Base-by-base conservation (phyloP, 2,797 vertebrate genomes). In the Phoebastria nigripes region DNA sequence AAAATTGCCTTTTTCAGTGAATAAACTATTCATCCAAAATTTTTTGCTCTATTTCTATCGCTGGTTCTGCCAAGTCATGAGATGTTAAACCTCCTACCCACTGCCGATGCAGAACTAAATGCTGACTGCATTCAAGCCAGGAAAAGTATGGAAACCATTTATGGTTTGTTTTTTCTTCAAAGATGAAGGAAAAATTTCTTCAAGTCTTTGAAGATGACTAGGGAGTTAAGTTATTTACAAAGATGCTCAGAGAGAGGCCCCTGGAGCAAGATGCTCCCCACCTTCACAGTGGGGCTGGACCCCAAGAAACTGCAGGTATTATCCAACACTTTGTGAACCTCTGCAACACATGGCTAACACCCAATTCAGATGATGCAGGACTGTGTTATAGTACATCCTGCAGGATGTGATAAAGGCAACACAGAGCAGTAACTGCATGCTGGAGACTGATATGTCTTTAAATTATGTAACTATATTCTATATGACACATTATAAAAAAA, bases 11-110 rank as follows among this genome's bases (percentile, higher is more conserved):
- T 58, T 76, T 84, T 78, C 44, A 51, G 51, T 69, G 52, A 93
- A 91, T 88, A 93, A 94, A 90, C 54, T 62, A 76, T 83, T 93
- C 19, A 81, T 90, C 58, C 24, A 74, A 44, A 58, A 6, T 35
- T 82, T 93, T 88, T 82, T 84, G 41, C 33, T 91, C 87, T 62
- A 41, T 82, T 91, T 93, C 70, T 94, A 12, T 73, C 2, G 1
- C 44, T 85, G 33, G 63, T 91, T 96, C 83, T 96, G 89, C 77
- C 55, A 90, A 94, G 74, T 89, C 83, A 92, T 89, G 83, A 92
- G 80, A 90, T 66, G 28, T 5, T 89, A 87, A 79, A 35, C 29
- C 59, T 89, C 71, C 55, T 31, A 87, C 74, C 78, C 71, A 80
- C n/a, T 82, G 71, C 47, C 80, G 74, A 89, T 55, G 67, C 78